These are phyloP conservation scores for Achroia grisella DNA, from an alignment of 1,140 invertebrate species.

Conservation along the genomic window DNA sequence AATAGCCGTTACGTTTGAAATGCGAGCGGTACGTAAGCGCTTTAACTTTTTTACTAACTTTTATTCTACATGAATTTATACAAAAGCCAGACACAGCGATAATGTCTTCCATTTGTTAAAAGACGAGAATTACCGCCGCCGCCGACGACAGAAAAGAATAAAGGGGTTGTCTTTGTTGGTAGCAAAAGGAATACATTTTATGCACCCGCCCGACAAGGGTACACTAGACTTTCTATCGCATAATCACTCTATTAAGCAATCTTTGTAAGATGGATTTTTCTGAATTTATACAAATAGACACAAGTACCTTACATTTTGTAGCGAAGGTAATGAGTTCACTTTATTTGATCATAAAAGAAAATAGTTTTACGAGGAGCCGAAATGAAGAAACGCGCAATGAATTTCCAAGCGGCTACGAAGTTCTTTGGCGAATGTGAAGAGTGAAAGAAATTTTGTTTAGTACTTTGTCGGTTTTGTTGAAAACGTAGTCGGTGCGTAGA, in stretches of 20 bases:
- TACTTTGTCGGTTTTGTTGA: constrained; percentile 12
- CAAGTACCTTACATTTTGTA: constrained; percentile 4
- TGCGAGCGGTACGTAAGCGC: constrained; percentile 35
- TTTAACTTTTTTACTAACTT: constrained; percentile 54
- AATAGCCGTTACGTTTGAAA: constrained; percentile 34
- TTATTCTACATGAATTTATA: constrained; percentile 57
- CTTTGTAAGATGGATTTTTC: constrained; percentile 11
- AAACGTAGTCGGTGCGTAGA: constrained; percentile 2
- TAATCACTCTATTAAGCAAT: constrained; percentile 30
- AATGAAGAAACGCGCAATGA: neutral
- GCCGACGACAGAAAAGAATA: constrained; percentile 43
- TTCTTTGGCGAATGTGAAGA: neutral
- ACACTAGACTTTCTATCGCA: constrained; percentile 25
- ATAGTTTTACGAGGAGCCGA: neutral
- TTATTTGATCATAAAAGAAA: neutral
- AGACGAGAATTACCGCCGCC: constrained; percentile 46
- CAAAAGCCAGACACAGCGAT: constrained; percentile 50
- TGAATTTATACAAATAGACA: neutral
- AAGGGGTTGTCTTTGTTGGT: constrained; percentile 46
- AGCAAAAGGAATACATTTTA: constrained; percentile 40
- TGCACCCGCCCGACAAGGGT: constrained; percentile 23
- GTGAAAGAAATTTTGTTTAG: constrained; percentile 7
- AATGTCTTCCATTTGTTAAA: constrained; percentile 62
- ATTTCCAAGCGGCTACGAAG: too few species aligned
- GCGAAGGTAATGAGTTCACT: neutral